Evolutionary conservation across 2,113 vertebrate genomes (phyloP).

Genomic region (Corythornis vintsioides): DNA sequence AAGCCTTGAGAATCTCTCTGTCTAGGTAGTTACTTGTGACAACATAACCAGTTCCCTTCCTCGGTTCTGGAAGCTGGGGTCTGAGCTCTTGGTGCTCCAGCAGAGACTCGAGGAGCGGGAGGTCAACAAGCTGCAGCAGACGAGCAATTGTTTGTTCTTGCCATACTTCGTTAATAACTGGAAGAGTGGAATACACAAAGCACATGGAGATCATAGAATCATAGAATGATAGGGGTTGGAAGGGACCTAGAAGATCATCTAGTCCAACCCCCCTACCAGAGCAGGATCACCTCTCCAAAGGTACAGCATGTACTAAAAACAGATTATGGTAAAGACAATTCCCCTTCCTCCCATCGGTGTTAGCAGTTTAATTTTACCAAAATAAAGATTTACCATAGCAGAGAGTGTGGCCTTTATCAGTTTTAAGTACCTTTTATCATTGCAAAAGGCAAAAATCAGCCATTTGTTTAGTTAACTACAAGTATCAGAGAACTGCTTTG

Average conservation of each 20-base stretch:
- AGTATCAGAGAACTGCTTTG: constrained; percentile 35
- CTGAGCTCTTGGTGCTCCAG: constrained; percentile 77
- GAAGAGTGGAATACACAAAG: neutral
- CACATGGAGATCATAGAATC: neutral
- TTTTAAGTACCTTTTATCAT: constrained; percentile 6
- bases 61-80: constrained; percentile 68
- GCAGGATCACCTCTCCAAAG: too few relatives aligned
- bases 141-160: constrained; percentile 91
- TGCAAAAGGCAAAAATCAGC: constrained; percentile 36
- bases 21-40: constrained; percentile 90
- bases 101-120: constrained; percentile 90
- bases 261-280: too few relatives aligned
- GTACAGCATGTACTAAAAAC: neutral
- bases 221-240: too few relatives aligned
- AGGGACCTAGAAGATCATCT: too few relatives aligned
- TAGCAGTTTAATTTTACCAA: neutral
- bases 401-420: neutral
- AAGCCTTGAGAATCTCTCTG: constrained; percentile 94
- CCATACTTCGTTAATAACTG: constrained; percentile 94
- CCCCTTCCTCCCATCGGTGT: neutral
- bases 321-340: neutral
- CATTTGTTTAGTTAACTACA: constrained; percentile 52
- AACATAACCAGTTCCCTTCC: constrained; percentile 78
- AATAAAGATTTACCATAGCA: neutral
- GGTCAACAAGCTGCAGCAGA: constrained; percentile 91